These are phyloP conservation scores for Pterocles burchelli DNA, from an alignment of 2,113 vertebrate species.

Conservation along the genomic window DNA sequence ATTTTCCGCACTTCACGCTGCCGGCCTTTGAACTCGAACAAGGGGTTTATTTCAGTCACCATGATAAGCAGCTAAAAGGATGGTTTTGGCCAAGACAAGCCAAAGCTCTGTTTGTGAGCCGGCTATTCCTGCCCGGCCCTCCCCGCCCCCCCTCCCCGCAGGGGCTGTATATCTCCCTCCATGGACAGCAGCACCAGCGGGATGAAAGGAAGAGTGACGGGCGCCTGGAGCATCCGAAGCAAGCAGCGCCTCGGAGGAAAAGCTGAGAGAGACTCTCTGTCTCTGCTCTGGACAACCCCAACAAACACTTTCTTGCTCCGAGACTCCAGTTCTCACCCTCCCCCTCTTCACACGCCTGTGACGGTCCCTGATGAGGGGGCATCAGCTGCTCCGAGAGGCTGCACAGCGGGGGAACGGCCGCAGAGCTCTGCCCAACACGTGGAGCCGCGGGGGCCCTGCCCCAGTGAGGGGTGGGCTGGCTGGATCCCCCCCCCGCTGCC, in stretches of 20 bases:
- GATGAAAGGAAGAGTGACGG: conserved; percentile 7
- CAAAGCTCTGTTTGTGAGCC: neutral
- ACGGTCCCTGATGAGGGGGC: neutral
- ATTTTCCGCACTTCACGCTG: neutral
- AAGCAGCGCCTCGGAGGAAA: neutral
- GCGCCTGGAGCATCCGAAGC: neutral
- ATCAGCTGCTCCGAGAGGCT: neutral
- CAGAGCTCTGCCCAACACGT: rapidly evolving
- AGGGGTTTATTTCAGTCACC: neutral
- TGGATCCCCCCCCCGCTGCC: too few relatives aligned
- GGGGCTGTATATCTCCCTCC: neutral
- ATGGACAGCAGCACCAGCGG: neutral
- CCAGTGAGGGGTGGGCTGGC: too few relatives aligned
- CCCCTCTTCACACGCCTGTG: neutral
- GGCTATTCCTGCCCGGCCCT: neutral
- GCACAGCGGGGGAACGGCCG: neutral
- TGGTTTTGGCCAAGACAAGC: neutral
- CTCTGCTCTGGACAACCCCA: neutral
- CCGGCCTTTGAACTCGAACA: neutral
- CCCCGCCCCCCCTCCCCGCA: neutral
- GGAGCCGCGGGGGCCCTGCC: neutral
- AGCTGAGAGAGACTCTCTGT: neutral
- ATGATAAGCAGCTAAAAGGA: neutral
- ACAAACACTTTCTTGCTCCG: neutral
- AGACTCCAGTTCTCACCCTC: neutral